Percentiles rank a stretch among this genome's conserved stretches.
These are phyloP conservation scores for Listronotus oregonensis DNA, from an alignment of 1,140 invertebrate species.

Conservation along the genomic window DNA sequence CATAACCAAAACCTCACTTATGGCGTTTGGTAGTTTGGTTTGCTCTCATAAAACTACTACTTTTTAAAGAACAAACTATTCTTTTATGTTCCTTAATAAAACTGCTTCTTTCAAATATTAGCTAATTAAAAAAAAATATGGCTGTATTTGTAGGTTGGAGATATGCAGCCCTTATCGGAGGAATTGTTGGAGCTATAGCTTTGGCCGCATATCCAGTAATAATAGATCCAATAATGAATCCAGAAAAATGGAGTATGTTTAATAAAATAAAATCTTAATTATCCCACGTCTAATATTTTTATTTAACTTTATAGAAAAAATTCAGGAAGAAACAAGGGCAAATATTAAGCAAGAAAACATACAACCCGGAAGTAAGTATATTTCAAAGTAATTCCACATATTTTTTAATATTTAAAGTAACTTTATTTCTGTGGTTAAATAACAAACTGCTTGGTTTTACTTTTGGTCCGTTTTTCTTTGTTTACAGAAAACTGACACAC, in stretches of 20 bases:
- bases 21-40: too few relatives aligned
- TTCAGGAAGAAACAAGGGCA: constrained; percentile 62
- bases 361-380: constrained; percentile 69
- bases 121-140: constrained; percentile 1
- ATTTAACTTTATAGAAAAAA: constrained; percentile 61
- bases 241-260: constrained; percentile 66
- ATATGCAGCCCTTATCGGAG: constrained; percentile 63
- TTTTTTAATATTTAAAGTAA: too few relatives aligned
- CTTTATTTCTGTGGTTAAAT: too few relatives aligned
- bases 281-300: constrained; percentile 2
- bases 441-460: too few relatives aligned
- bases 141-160: constrained; percentile 60
- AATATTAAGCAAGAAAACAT: constrained; percentile 68
- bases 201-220: constrained; percentile 66
- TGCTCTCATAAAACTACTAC: too few relatives aligned
- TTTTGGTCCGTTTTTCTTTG: too few relatives aligned
- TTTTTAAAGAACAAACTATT: too few relatives aligned
- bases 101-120: too few relatives aligned
- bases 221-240: constrained; percentile 68
- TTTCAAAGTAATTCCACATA: too few relatives aligned
- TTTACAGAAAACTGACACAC: too few relatives aligned
- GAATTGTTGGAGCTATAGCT: constrained; percentile 63
- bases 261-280: constrained; percentile 18
- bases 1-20: too few relatives aligned
- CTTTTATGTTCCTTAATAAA: too few relatives aligned